Evolutionary conservation across 2,797 vertebrate species (phyloP), one percentile per base, ranked within the genome.

Genomic region (Megaceryle alcyon): DNA sequence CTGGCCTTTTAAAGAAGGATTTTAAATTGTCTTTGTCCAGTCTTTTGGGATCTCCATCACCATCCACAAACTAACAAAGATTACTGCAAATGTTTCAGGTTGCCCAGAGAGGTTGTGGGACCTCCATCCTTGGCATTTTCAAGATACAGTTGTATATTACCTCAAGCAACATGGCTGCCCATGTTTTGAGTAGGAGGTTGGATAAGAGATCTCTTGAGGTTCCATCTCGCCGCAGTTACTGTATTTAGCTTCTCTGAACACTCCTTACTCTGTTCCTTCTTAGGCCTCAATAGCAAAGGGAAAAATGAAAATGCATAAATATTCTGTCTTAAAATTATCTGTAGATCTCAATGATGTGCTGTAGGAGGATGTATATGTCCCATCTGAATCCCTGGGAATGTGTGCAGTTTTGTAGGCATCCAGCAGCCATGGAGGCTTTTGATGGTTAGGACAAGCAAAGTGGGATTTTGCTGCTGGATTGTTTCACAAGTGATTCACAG

Each of bases 401-500:
- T 2, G 12, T 33, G 51, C 2, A 0, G 12, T n/a, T 22, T 53
- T 0, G 0, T 23, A 48, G 68, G 41, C 43, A 15, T 63, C 31
- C 54, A 39, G 26, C 49, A 68, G 31, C 21, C 28, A 1, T 8
- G 48, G 25, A 29, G 16, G 31, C 26, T 4, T 72, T 46, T 20
- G 37, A 9, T 73, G 15, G 21, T 61, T 77, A 49, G 49, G 65
- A 39, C 65, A 49, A n/a, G 51, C 61, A 44, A 12, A 63, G 29
- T 37, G 15, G 29, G 39, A 22, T 53, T 68, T 86, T 77, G 65
- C 39, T 80, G 33, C 12, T 65, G 59, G 39, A 25, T 46, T 29
- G 14, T 75, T 84, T 76, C 65, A 60, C 33, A 57, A 63, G 53
- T 12, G n/a, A 49, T 72, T 63, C 2, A 0, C 31, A 35, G 26